phyloP scores from a whole-genome alignment of 1,140 invertebrate genomes.

The Drosophila melanogaster region DNA sequence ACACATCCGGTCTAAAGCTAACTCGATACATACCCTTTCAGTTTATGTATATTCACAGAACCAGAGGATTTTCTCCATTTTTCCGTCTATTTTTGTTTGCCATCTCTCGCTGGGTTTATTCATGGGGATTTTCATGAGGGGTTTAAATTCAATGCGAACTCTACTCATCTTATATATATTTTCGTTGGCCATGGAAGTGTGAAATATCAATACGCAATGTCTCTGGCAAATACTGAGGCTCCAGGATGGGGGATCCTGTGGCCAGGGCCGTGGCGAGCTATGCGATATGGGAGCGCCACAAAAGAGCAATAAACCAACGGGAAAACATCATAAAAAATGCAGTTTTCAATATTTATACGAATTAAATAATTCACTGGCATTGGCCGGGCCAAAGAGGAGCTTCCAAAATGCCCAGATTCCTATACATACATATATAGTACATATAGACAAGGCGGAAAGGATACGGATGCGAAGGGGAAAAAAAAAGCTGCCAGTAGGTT shows the following conservation, averaged over 20 bases:
- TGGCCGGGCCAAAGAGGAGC: conserved; percentile 29
- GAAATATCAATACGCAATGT: conserved; percentile 46
- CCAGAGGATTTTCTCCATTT: conserved; percentile 6
- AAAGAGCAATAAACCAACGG: conserved; percentile 78
- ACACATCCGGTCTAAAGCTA: conserved; percentile 1
- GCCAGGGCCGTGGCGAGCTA: conserved; percentile 29
- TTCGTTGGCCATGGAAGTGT: conserved; percentile 33
- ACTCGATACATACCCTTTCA: neutral
- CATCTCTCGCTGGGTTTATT: conserved; percentile 15
- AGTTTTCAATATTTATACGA: conserved; percentile 82
- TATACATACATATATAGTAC: neutral
- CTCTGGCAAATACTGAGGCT: neutral
- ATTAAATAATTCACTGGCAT: conserved; percentile 77
- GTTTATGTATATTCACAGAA: neutral
- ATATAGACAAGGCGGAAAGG: conserved; percentile 24
- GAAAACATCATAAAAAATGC: conserved; percentile 79
- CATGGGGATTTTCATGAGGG: conserved; percentile 24
- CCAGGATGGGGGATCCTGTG: conserved; percentile 5
- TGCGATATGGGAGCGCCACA: conserved; percentile 67
- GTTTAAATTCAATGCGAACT: conserved; percentile 35
- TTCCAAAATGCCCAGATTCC: conserved; percentile 3
- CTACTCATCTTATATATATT: neutral
- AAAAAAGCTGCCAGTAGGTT: conserved; percentile 16
- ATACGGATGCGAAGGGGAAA: neutral
- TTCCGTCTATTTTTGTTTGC: neutral